Conservation (phyloP, 2,888 invertebrate genomes). For the Cephus pygmeus region DNA sequence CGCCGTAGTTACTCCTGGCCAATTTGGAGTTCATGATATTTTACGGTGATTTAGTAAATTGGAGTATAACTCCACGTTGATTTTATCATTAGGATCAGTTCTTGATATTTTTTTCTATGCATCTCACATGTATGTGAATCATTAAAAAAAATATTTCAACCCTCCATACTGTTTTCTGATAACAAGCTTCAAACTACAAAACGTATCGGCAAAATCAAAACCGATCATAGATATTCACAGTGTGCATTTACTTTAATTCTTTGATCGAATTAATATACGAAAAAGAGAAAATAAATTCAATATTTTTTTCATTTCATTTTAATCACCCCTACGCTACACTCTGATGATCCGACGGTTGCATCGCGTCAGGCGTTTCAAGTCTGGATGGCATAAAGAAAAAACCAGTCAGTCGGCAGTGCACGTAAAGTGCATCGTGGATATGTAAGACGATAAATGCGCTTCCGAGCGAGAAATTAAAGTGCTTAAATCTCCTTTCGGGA, state of each 20-base stretch:
- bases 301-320: background rate
- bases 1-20: background rate
- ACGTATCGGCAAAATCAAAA: no score
- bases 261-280: no score
- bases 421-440: background rate
- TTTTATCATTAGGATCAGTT: background rate
- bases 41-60: background rate
- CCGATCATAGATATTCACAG: no score
- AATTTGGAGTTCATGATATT: background rate
- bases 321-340: background rate
- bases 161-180: background rate
- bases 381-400: background rate
- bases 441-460: background rate
- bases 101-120: background rate
- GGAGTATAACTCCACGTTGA: background rate
- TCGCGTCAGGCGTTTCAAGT: background rate
- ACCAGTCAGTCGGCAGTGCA: background rate
- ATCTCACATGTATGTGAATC: background rate
- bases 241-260: no score
- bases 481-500: background rate
- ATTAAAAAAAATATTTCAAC: background rate
- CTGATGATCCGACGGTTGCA: background rate
- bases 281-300: background rate
- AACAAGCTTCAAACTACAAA: no score
- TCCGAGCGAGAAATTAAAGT: conserved; percentile 5